Base-by-base conservation (phyloP, 2,888 invertebrate species). In the Drosophila longiperda region DNA sequence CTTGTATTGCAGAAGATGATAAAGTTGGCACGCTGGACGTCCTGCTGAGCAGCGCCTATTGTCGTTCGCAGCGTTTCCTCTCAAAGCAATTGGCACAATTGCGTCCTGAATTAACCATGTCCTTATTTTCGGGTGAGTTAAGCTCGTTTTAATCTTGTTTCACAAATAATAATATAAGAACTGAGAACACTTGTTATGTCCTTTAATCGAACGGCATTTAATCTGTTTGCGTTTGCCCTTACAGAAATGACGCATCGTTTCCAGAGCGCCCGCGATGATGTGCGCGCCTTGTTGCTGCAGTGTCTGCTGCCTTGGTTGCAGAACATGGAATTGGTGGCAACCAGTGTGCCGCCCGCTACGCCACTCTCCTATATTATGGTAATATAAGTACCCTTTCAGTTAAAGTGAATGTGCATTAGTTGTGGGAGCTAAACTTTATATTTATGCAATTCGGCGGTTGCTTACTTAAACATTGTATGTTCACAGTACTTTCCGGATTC, bases 51-150 rank as follows among this genome's bases (percentile, higher is more conserved):
- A 96, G 96, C 42, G 97, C 97, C 0, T 98, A 98, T 94, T 98
- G 98, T 91, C 96, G 98, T 73, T 98, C 98, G 45, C 99, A 99
- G 93, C 95, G 97, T 87, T 97, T 97, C 92, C 94, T 99, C 38
- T 98, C 99, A 0, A 95, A 97, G 49, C 98, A 99, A 91, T 94
- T 99, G 87, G 97, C 99, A 0, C 96, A 97, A 82, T 94, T 99
- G 32, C 99, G 99, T 91, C 99, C 99, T 0, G 99, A 99, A 92
- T 95, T 99, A 48, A 99, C 99, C 33, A 99, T 99, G 98, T 98
- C 99, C 0, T 98, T 99, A 96, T 99, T 99, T 94, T 99, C 99
- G 91, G 99, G 99, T 98, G 93, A 94, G 93, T 92, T 49, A 23
- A n/a, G n/a, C 33, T 9, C 8, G 2, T 23, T 23, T 45, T 45